A percentile compares a stretch with the other conserved stretches of the same genome.
These are phyloP conservation scores for Leiothrix lutea DNA, from an alignment of 2,113 vertebrate species.

Conservation along the genomic window DNA sequence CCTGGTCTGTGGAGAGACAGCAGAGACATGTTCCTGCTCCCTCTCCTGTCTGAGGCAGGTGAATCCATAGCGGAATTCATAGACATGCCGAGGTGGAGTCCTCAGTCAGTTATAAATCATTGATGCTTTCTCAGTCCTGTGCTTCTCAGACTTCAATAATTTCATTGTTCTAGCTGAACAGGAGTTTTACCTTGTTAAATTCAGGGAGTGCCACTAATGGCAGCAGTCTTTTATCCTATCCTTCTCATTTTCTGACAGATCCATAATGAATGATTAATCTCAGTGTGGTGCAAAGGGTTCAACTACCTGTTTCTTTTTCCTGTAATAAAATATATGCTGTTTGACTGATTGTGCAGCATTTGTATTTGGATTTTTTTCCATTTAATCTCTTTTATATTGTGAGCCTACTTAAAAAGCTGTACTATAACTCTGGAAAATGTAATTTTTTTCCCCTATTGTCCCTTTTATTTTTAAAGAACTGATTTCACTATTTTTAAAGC, in stretches of 20 bases:
- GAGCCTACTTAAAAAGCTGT: neutral
- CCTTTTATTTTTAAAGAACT: neutral
- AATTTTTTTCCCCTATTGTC: neutral
- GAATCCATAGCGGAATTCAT: neutral
- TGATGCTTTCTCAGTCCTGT: neutral
- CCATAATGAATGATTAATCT: constrained; percentile 32
- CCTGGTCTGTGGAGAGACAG: neutral
- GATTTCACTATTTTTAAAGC: neutral
- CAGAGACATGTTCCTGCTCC: neutral
- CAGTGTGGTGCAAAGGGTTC: neutral
- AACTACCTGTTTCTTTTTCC: neutral
- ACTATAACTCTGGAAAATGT: neutral
- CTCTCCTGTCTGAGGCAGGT: neutral
- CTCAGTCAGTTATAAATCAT: neutral
- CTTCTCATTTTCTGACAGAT: constrained; percentile 31
- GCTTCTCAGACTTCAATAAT: neutral
- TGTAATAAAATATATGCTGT: neutral
- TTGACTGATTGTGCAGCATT: neutral
- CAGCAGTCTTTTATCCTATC: constrained; percentile 26
- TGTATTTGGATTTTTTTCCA: neutral
- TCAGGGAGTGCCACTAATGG: neutral
- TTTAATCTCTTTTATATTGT: neutral
- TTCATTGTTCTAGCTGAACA: constrained; percentile 3
- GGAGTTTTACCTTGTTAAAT: constrained; percentile 44
- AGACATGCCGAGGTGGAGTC: neutral